These are phyloP conservation scores for Sitta carolinensis DNA, from an alignment of 2,797 vertebrate genomes.

Conservation along the genomic window DNA sequence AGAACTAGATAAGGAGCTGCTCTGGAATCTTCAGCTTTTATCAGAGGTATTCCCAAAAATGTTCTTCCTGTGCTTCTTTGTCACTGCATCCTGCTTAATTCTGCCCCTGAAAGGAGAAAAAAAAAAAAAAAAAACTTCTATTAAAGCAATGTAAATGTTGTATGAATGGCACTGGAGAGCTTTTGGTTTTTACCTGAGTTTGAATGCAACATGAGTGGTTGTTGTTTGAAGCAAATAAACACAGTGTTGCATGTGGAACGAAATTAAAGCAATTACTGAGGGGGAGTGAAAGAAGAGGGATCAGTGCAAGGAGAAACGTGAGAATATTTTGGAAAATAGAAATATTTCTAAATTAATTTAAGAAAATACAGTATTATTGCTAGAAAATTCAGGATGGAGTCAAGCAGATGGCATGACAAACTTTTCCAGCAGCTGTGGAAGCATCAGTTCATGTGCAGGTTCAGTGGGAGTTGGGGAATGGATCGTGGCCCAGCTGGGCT, in stretches of 20 bases:
- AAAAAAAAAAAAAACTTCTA: neutral
- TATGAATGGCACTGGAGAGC: neutral
- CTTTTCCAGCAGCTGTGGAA: neutral
- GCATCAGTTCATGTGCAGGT: neutral
- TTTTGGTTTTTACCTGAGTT: neutral
- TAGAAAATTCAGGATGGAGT: neutral
- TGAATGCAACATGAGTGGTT: neutral
- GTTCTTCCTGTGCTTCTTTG: neutral
- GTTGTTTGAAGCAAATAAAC: neutral
- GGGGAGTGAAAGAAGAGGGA: neutral
- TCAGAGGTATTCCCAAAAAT: constrained; percentile 85
- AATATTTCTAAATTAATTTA: neutral
- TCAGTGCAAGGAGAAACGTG: neutral
- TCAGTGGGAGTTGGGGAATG: neutral
- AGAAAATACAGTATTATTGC: neutral
- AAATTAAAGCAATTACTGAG: neutral
- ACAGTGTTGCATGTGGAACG: neutral
- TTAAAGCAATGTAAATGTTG: neutral
- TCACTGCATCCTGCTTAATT: neutral
- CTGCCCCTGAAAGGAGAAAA: neutral
- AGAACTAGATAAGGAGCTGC: constrained; percentile 94
- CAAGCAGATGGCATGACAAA: neutral
- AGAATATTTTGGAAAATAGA: neutral
- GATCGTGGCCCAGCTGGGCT: neutral
- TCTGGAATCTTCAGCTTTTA: constrained; percentile 96